Evolutionary conservation across 2,888 invertebrate genomes (phyloP).

Genomic region (Euplagia quadripunctaria): DNA sequence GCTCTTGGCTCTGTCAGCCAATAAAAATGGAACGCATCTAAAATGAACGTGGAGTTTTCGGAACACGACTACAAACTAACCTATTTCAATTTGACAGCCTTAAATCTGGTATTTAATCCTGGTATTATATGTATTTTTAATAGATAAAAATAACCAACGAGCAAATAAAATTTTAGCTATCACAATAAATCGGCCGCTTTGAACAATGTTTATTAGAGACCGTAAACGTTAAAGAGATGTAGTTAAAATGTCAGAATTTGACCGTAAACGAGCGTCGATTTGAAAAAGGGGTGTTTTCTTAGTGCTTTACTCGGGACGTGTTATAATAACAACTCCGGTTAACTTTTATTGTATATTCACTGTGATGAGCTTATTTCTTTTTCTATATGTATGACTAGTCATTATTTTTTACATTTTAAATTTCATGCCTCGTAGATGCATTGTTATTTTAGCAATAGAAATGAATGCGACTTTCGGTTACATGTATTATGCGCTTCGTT

Average conservation of each 20-base stretch:
- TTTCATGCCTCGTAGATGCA: conserved; percentile 55
- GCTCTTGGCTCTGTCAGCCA: conserved; percentile 52
- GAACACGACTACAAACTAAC: conserved; percentile 54
- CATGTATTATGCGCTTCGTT: conserved; percentile 65
- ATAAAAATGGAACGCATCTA: conserved; percentile 72
- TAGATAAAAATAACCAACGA: conserved; percentile 53
- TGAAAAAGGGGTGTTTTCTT: conserved; percentile 84
- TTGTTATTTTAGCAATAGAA: conserved; percentile 78
- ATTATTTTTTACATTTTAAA: conserved; percentile 66
- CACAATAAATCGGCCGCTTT: conserved; percentile 78
- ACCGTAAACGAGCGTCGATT: conserved; percentile 81
- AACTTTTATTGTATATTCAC: conserved; percentile 82
- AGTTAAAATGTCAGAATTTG: conserved; percentile 84
- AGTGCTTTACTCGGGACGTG: conserved; percentile 66
- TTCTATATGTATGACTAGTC: conserved; percentile 76
- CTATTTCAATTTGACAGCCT: conserved; percentile 68
- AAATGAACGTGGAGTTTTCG: conserved; percentile 60
- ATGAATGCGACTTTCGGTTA: conserved; percentile 53
- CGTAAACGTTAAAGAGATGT: conserved; percentile 80
- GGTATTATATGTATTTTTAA: conserved; percentile 46
- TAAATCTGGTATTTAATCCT: conserved; percentile 61
- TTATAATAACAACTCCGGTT: conserved; percentile 77
- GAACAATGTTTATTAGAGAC: conserved; percentile 79
- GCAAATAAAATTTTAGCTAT: conserved; percentile 72
- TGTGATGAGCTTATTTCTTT: conserved; percentile 82